Conservation (phyloP, 2,888 invertebrate genomes). For the Rhingia campestris region DNA sequence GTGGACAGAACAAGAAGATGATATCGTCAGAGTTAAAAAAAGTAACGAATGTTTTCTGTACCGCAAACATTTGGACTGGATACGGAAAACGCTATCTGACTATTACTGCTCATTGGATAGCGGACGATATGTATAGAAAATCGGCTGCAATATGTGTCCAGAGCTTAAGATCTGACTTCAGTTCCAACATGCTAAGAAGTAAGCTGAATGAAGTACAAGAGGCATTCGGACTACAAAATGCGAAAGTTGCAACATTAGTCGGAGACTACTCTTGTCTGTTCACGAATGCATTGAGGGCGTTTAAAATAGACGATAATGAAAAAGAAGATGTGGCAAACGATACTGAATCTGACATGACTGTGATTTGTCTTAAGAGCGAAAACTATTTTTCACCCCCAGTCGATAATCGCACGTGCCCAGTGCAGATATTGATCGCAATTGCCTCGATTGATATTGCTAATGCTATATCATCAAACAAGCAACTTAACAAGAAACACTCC, state of each 20-base stretch:
- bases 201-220: background rate
- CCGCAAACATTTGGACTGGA: slow-evolving; percentile 13
- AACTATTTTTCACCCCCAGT: background rate
- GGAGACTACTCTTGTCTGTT: background rate
- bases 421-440: slow-evolving; percentile 5
- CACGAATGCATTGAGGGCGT: too few species aligned
- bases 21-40: slow-evolving; percentile 1
- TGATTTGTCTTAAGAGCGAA: background rate
- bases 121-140: background rate
- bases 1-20: background rate
- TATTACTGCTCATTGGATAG: slow-evolving; percentile 35
- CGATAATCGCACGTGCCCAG: background rate
- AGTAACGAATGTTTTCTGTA: background rate
- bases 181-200: background rate
- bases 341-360: background rate
- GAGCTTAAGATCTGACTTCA: background rate
- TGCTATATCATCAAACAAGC: slow-evolving; percentile 5
- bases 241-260: background rate
- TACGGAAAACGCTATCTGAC: background rate
- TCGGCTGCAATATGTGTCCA: slow-evolving; percentile 11
- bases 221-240: slow-evolving; percentile 1
- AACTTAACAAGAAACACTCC: slow-evolving; percentile 3
- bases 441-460: slow-evolving; percentile 19
- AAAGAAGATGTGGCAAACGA: background rate
- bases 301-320: background rate